A percentile compares a stretch with the other conserved stretches of the same genome.
Evolutionary conservation across 2,113 vertebrate genomes (phyloP).

Genomic region (Saccopteryx leptura): DNA sequence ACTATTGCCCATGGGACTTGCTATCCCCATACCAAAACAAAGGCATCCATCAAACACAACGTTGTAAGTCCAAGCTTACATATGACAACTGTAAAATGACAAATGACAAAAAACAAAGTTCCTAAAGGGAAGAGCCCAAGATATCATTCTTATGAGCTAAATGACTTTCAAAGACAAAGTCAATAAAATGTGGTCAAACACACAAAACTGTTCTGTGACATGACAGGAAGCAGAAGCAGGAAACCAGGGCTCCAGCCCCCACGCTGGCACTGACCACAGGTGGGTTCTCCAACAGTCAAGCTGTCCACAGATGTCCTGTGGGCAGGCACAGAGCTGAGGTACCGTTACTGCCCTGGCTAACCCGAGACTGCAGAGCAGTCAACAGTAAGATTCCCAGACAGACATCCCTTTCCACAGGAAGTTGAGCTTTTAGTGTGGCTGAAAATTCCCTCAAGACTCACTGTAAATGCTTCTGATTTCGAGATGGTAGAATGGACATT

Average conservation of each 20-base stretch:
- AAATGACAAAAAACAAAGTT: background rate
- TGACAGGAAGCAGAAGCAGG: background rate
- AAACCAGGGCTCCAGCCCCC: background rate
- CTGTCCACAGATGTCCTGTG: background rate
- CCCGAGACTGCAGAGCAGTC: background rate
- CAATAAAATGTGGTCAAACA: background rate
- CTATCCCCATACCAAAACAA: background rate
- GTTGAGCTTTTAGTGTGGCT: background rate
- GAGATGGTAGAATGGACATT: no score
- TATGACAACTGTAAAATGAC: background rate
- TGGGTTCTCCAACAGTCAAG: background rate
- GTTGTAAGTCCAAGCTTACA: background rate
- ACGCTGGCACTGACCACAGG: background rate
- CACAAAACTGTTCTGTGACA: background rate
- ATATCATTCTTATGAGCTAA: background rate
- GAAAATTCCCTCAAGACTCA: background rate
- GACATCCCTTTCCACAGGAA: background rate
- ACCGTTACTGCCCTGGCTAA: background rate
- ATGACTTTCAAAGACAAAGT: background rate
- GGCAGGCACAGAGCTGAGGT: background rate
- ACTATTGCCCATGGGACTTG: rapidly evolving
- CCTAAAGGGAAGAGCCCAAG: background rate
- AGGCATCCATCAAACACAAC: background rate
- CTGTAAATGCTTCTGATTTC: background rate
- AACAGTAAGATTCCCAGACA: background rate